Evolutionary conservation across 2,888 invertebrate species (phyloP), one percentile per base, ranked within the genome.

Genomic region (Lottia gigantea): DNA sequence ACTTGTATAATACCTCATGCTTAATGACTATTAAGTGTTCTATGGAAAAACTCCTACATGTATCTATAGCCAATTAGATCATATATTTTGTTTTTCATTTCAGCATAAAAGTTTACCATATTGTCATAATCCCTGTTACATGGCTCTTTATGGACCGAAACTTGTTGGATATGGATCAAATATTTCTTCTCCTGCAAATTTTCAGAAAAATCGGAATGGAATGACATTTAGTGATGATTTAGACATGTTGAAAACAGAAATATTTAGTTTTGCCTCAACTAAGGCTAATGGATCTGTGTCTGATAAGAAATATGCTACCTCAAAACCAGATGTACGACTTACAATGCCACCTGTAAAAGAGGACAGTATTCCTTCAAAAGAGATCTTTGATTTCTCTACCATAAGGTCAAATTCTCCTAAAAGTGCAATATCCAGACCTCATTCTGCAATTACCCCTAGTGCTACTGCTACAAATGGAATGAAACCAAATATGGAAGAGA

Each of bases 101-200:
- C 85, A 93, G 92, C 94, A 94, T 88, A 94, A 94, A 90, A 94
- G 94, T 71, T 92, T 93, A 77, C 95, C 95, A 67, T 95, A 94
- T 86, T 95, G 95, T 83, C 93, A 94, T 89, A 93, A 94, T 71
- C 95, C 95, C 72, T 95, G 95, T 85, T 95, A 95, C 87, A 93
- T 93, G 71, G 93, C 94, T 16, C 89, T 95, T 45, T 95, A 94
- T 87, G 95, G 95, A 26, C 94, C 94, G 0, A 93, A 94, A 83
- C 90, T 95, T 23, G 94, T 94, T 88, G 95, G 95, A 0, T 94
- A 95, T 88, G 95, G 95, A 15, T 82, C 83, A n/a, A 83, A 82
- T 72, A 76, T 83, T 31, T 77, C 77, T n/a, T 82, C 85, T 16
- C 83, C 82, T 8, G 85, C 85, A 63, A 85, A 83, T 72, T 83